Evolutionary conservation across 1,140 invertebrate species (phyloP).

Genomic region (Drosophila sturtevanti): DNA sequence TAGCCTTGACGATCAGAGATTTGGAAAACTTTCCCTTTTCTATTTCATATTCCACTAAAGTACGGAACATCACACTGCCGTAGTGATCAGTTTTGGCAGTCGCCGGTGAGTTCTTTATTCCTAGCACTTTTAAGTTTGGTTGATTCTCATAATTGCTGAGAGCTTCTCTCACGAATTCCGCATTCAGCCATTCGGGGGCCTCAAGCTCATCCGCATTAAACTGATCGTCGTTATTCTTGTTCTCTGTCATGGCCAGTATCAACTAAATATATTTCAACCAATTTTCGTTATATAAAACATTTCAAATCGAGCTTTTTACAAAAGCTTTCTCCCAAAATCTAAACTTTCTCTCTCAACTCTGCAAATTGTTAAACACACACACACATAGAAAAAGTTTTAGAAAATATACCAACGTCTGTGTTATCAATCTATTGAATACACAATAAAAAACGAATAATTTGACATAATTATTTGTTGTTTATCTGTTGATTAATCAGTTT

Average conservation of each 20-base stretch:
- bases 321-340: no score
- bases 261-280: slow-evolving; percentile 3
- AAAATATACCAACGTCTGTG: no score
- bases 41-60: slow-evolving; percentile 25
- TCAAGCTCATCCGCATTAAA: slow-evolving; percentile 69
- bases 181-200: slow-evolving; percentile 60
- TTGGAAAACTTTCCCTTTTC: slow-evolving; percentile 12
- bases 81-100: slow-evolving; percentile 71
- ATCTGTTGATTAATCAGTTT: no score
- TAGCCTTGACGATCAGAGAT: slow-evolving; percentile 70
- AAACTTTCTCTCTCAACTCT: no score
- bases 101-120: slow-evolving; percentile 56
- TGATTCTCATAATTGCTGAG: slow-evolving; percentile 35
- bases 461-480: no score
- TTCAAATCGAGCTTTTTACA: slow-evolving; percentile 8
- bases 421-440: no score
- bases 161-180: slow-evolving; percentile 47
- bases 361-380: no score
- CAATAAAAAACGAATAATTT: no score
- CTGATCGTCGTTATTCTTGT: neutral
- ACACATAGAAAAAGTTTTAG: no score
- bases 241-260: slow-evolving; percentile 12
- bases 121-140: slow-evolving; percentile 30
- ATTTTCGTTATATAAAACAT: neutral
- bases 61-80: slow-evolving; percentile 74